Conservation (phyloP, 2,888 invertebrate species). For the Geotrupes spiniger region DNA sequence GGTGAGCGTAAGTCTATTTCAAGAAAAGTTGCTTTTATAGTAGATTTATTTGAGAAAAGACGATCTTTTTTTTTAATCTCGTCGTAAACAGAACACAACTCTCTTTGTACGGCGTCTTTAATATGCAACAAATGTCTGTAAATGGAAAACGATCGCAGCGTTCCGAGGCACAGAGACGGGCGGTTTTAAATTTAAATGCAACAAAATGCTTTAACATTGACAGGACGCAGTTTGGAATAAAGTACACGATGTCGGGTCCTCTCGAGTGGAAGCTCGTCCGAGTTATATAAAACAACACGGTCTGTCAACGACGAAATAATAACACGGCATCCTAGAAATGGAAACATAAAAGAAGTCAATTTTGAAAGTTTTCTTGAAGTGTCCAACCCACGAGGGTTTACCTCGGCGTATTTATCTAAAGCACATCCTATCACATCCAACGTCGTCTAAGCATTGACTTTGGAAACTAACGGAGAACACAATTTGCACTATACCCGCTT, state of each 20-base stretch:
- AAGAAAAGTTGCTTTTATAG: no score
- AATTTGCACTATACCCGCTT: slow-evolving; percentile 6
- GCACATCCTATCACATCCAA: slow-evolving; percentile 4
- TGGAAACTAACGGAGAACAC: slow-evolving; percentile 6
- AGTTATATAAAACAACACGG: slow-evolving; percentile 31
- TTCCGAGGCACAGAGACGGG: not conserved
- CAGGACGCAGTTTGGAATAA: slow-evolving; percentile 24
- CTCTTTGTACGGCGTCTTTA: no score
- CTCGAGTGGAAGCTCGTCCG: slow-evolving; percentile 27
- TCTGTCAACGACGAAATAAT: slow-evolving; percentile 31
- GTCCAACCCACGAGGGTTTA: slow-evolving; percentile 28
- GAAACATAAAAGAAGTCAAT: slow-evolving; percentile 32
- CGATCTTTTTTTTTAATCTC: no score
- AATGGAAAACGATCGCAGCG: not conserved
- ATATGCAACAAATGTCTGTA: no score
- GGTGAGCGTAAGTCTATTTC: no score
- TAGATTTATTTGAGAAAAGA: no score
- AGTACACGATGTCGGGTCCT: slow-evolving; percentile 27
- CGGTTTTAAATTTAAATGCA: slow-evolving; percentile 16
- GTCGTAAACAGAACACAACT: no score
- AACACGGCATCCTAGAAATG: slow-evolving; percentile 29
- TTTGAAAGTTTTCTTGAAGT: slow-evolving; percentile 30
- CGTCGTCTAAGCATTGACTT: slow-evolving; percentile 7
- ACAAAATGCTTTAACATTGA: slow-evolving; percentile 15
- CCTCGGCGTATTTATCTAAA: slow-evolving; percentile 21